Base-by-base conservation (phyloP, 2,888 invertebrate genomes). In the Pristionchus exspectatus region DNA sequence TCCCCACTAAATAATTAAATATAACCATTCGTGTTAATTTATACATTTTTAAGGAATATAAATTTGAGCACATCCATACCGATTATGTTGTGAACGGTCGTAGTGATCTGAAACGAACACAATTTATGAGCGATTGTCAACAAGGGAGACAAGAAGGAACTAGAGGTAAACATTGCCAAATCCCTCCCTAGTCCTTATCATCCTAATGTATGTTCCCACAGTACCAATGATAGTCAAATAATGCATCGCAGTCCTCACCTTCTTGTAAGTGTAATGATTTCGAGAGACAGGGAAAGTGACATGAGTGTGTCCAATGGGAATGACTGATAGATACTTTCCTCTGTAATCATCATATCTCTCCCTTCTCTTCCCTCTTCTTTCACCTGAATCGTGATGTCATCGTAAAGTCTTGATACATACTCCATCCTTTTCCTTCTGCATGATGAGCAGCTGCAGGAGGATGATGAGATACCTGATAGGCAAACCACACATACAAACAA, bases 1-100 rank as follows among this genome's bases (percentile, higher is more conserved):
- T 98, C 92, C 99, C 99, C 90, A 99, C 98, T 50, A 50, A 50
- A 50, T 12, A 50, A 50, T 50, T 10, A 7, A 9, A 7, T 50
- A 7, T 7, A 50, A 50, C 12, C 44, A 50, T 50, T 9, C 44
- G 44, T 9, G 12, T 50, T 50, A 50, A 50, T 50, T 50, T 12
- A 50, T 50, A 50, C 44, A 9, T 50, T 50, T 50, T 50, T 50
- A 50, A 50, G 44, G 44, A 50, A 50, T 50, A 50, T 9, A 50
- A 50, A 50, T 10, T 50, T 50, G 44, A 50, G 44, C 9, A 9
- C 12, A 50, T 50, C 9, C 44, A 50, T 50, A 50, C 44, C 44
- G 94, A 99, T 99, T 94, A 99, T 99, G 96, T 99, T 99, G 96
- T 99, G 99, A 87, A 99, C 98, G 10, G 98, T 99, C 38, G 99